A percentile compares a stretch with the other conserved stretches of the same genome.
Evolutionary conservation across 2,113 vertebrate genomes (phyloP).

Genomic region (Bombycilla garrulus): DNA sequence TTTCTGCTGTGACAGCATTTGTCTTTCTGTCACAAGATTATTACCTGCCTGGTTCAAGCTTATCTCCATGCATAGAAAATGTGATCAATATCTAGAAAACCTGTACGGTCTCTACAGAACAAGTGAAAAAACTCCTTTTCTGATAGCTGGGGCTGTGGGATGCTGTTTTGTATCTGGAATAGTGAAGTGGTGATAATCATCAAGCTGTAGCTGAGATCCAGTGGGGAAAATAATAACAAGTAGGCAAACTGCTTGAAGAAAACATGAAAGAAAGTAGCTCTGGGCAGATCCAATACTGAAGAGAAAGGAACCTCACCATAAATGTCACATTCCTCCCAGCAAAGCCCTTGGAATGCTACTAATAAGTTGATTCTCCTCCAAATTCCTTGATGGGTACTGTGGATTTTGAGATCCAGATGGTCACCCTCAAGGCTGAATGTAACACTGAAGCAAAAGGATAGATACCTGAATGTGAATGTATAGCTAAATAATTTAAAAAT

Average conservation of each 20-base stretch:
- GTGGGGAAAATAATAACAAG: neutral
- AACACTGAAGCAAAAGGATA: neutral
- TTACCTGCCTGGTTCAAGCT: neutral
- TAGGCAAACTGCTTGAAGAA: neutral
- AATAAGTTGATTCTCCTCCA: neutral
- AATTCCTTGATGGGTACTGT: neutral
- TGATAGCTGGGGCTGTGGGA: neutral
- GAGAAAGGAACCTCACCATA: neutral
- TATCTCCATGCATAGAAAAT: neutral
- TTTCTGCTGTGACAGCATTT: neutral
- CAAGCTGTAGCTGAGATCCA: neutral
- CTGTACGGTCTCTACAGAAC: neutral
- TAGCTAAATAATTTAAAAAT: neutral
- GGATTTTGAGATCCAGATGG: neutral
- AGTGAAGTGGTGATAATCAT: neutral
- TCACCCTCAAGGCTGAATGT: neutral
- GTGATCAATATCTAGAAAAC: neutral
- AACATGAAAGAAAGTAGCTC: neutral
- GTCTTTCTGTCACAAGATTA: neutral
- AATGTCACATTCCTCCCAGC: neutral
- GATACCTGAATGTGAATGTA: neutral
- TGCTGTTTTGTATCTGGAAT: neutral
- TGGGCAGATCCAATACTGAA: neutral
- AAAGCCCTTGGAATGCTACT: neutral
- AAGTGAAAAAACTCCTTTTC: neutral